Evolutionary conservation across 2,113 vertebrate species (phyloP).

Genomic region (Rattus norvegicus): GRCr8 NC_086020.1:55508001-55508500

Average conservation of each 20-base stretch:
- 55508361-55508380: background rate
- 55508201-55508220: background rate
- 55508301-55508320: background rate
- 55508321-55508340: background rate
- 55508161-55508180: background rate
- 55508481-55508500: background rate
- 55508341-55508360: background rate
- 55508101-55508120: background rate
- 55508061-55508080: background rate
- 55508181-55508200: background rate
- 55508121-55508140: background rate
- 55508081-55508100: background rate
- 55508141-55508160: background rate
- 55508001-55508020: background rate
- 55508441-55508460: background rate
- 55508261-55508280: background rate
- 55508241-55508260: background rate
- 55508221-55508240: background rate
- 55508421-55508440: constrained; percentile 15
- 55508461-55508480: background rate
- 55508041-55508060: background rate
- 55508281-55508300: background rate
- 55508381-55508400: background rate
- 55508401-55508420: constrained; percentile 4
- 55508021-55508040: background rate